These are phyloP conservation scores for Diploscapter pachys DNA, from an alignment of 1,140 invertebrate species.

Conservation along the genomic window DNA sequence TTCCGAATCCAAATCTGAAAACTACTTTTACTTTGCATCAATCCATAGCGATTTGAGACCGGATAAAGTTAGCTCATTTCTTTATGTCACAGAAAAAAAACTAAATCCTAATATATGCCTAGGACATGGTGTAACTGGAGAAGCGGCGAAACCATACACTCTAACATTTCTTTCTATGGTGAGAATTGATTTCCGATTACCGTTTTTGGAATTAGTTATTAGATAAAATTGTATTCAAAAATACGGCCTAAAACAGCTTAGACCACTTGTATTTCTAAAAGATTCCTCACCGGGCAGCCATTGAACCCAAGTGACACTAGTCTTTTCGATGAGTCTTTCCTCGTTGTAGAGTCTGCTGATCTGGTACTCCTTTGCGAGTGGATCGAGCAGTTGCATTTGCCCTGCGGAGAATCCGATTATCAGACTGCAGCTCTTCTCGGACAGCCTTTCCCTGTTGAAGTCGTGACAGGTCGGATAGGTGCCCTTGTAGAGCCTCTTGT, in stretches of 20 bases:
- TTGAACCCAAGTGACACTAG: slow-evolving; percentile 92
- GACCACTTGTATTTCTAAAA: not conserved
- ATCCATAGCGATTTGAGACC: too few relatives aligned
- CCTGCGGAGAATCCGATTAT: slow-evolving; percentile 95
- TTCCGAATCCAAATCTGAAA: too few relatives aligned
- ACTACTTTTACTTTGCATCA: too few relatives aligned
- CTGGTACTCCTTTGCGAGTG: slow-evolving; percentile 84
- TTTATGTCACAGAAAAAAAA: too few relatives aligned
- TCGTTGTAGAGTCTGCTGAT: slow-evolving; percentile 82
- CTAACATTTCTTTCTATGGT: not conserved
- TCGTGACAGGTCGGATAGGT: slow-evolving; percentile 98
- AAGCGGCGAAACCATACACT: slow-evolving; percentile 42
- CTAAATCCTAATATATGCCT: too few relatives aligned
- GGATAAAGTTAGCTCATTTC: too few relatives aligned
- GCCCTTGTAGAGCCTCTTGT: slow-evolving; percentile 96
- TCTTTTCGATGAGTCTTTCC: slow-evolving; percentile 97
- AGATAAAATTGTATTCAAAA: not conserved
- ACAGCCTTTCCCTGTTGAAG: slow-evolving; percentile 82
- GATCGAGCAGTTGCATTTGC: slow-evolving; percentile 92
- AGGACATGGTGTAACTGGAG: too few relatives aligned
- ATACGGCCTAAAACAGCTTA: not conserved
- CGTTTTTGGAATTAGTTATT: too few relatives aligned
- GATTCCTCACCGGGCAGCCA: slow-evolving; percentile 82
- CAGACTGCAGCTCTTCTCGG: slow-evolving; percentile 63
- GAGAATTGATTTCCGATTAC: not conserved